Percentiles rank a stretch among this genome's conserved stretches.
Conservation (phyloP, 2,888 invertebrate genomes). For the Gonocerus acuteangulatus region DNA sequence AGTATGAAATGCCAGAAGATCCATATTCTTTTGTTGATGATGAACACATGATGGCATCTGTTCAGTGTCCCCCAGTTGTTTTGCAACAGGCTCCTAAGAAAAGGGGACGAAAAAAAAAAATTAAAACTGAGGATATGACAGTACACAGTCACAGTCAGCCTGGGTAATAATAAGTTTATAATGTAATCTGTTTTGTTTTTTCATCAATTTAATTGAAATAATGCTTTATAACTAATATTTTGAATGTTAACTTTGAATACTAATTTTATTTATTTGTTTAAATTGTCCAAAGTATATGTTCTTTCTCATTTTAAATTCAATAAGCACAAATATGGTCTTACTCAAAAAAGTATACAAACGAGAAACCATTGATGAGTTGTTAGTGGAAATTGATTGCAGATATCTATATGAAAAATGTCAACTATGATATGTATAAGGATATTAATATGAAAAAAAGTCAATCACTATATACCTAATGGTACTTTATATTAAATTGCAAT, state of each 20-base stretch:
- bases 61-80: conserved; percentile 37
- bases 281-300: too few species aligned
- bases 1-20: conserved; percentile 46
- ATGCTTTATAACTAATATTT: not conserved
- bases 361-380: too few species aligned
- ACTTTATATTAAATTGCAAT: too few species aligned
- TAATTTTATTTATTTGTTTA: too few species aligned
- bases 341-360: too few species aligned
- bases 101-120: conserved; percentile 78
- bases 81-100: conserved; percentile 52
- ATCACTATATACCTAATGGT: too few species aligned
- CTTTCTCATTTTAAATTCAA: too few species aligned
- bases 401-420: too few species aligned
- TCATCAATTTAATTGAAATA: not conserved
- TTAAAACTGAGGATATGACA: conserved; percentile 45
- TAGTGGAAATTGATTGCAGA: too few species aligned
- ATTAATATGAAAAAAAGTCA: too few species aligned
- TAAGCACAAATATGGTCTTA: too few species aligned
- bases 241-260: not conserved
- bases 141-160: conserved; percentile 24
- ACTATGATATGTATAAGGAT: too few species aligned
- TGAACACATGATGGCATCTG: conserved; percentile 44
- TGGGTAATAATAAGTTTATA: not conserved
- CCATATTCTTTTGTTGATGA: conserved; percentile 83
- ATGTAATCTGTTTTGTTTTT: not conserved